Conservation (phyloP, 1,140 invertebrate species). For the Spodoptera frugiperda region DNA sequence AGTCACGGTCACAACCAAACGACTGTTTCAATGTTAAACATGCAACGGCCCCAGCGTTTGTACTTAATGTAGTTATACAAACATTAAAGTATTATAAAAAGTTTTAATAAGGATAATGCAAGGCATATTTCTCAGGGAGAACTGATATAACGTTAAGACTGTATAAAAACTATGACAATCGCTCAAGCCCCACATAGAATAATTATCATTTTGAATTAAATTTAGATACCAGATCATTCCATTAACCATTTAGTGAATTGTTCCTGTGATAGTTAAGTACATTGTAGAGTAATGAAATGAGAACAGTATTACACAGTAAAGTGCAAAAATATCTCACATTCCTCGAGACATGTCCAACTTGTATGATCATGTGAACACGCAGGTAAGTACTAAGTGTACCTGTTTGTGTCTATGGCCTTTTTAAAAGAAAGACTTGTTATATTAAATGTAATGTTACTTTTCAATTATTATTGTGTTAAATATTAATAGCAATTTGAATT, state of each 20-base stretch:
- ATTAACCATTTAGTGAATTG: constrained; percentile 48
- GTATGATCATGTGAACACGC: constrained; percentile 9
- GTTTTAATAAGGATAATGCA: constrained; percentile 16
- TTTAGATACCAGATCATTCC: constrained; percentile 41
- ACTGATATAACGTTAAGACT: constrained; percentile 44
- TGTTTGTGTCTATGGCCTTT: constrained; percentile 24
- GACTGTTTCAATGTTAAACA: neutral
- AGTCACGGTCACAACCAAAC: constrained; percentile 16
- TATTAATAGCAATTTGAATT: constrained; percentile 22
- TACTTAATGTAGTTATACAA: constrained; percentile 36
- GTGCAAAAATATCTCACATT: constrained; percentile 58
- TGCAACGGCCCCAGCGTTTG: constrained; percentile 12
- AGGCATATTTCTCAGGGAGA: constrained; percentile 30
- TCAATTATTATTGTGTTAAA: constrained; percentile 36
- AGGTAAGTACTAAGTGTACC: neutral
- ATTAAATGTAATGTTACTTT: constrained; percentile 31
- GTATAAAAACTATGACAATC: constrained; percentile 41
- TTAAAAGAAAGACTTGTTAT: constrained; percentile 33
- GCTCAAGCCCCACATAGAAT: constrained; percentile 43
- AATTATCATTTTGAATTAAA: constrained; percentile 27
- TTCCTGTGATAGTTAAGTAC: constrained; percentile 62
- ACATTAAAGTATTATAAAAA: constrained; percentile 30
- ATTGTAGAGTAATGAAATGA: constrained; percentile 51
- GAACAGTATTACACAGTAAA: constrained; percentile 56
- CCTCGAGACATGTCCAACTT: constrained; percentile 49